A percentile compares a stretch with the other conserved stretches of the same genome.
Evolutionary conservation across 1,140 invertebrate species (phyloP).

Genomic region (Amphibalanus amphitrite): DNA sequence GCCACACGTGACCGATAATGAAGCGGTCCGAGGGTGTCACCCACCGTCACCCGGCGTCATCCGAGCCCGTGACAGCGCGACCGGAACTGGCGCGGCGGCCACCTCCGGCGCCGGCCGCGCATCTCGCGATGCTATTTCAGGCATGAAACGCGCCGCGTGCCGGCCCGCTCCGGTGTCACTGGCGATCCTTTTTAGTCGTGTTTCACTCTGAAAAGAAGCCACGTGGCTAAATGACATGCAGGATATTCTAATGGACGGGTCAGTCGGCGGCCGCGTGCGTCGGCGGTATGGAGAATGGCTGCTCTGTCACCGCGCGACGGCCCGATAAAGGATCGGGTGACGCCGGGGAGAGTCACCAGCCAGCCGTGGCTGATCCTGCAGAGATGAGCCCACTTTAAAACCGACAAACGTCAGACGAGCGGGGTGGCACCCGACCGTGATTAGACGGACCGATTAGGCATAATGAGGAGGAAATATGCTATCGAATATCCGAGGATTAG

Average conservation of each 20-base stretch:
- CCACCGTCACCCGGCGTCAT: neutral
- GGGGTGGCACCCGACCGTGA: no score
- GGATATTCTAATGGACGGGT: neutral
- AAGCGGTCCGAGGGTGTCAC: neutral
- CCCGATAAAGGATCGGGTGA: neutral
- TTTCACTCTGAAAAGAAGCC: neutral
- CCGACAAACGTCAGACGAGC: no score
- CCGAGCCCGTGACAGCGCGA: neutral
- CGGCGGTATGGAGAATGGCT: neutral
- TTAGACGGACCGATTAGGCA: no score
- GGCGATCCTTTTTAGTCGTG: neutral
- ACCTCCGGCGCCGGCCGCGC: neutral
- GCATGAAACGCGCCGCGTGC: neutral
- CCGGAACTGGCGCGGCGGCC: neutral
- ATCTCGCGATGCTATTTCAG: neutral
- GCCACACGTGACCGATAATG: neutral
- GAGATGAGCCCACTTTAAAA: no score
- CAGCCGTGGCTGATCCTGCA: neutral
- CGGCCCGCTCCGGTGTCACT: no score
- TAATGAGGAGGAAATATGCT: no score
- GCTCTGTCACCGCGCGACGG: neutral
- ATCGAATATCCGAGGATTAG: no score
- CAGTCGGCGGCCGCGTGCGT: neutral
- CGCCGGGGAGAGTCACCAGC: neutral
- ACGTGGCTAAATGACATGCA: neutral